Evolutionary conservation across 2,113 vertebrate genomes (phyloP), one percentile per base, ranked within the genome.

Genomic region (Gobius niger): DNA sequence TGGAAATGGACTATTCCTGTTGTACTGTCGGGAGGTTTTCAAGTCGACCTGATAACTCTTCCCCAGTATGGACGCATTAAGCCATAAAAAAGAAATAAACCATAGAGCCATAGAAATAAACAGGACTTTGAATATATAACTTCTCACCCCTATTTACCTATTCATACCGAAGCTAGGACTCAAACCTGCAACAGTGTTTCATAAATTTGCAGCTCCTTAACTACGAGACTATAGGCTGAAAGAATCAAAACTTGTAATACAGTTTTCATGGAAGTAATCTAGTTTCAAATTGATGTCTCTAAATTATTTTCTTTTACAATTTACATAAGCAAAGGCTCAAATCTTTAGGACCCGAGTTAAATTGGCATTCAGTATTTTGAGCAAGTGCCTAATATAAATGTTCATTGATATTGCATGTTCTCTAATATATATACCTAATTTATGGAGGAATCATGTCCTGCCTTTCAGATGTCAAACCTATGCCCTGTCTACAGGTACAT

Each of bases 31-130:
- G 47, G 59, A 52, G 63, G 71, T 73, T 81, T 67, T 59, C 18
- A 61, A 81, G 82, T 65, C 67, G 68, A 80, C 75, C 63, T 81
- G 76, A 77, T 80, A 85, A 85, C 72, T 83, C 78, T 80, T 80
- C 76, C 59, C 67, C 68, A 79, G 75, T 15, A 63, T 66, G 53
- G 24, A 75, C 6, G 10, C 34, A 69, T 72, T 19, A 53, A 65
- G 56, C 59, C 75, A 77, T 4, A 34, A n/a, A n/a, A n/a, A n/a
- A n/a, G n/a, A n/a, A n/a, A n/a, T n/a, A n/a, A n/a, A n/a, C n/a
- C n/a, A n/a, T n/a, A n/a, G n/a, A n/a, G n/a, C n/a, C 24, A 34
- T 34, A 4, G 24, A 85, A 9, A 82, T 6, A 47, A 62, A 65
- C 40, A 4, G 41, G 9, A 9, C 74, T 80, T 68, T 75, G 63